Percentiles rank a stretch among this genome's conserved stretches.
These are phyloP conservation scores for Nudaria mundana DNA, from an alignment of 2,888 invertebrate species.

Conservation along the genomic window DNA sequence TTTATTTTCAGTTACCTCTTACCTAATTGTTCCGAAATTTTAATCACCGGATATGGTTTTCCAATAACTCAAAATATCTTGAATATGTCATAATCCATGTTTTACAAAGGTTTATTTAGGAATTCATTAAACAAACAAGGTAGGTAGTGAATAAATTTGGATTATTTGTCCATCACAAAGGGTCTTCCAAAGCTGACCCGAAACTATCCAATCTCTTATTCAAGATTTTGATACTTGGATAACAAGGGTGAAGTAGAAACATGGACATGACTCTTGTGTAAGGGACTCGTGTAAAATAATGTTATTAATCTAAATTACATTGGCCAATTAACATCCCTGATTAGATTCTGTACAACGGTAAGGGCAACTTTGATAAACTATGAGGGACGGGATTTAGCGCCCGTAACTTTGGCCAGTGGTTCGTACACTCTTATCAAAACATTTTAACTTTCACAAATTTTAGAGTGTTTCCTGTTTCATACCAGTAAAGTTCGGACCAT, in stretches of 20 bases:
- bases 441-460: too few species aligned
- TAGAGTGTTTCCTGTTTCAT: too few species aligned
- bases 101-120: conserved; percentile 2
- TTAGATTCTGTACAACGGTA: not conserved
- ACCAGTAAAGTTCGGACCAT: too few species aligned
- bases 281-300: not conserved
- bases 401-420: too few species aligned
- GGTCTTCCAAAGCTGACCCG: conserved; percentile 9
- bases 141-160: conserved; percentile 23
- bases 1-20: too few species aligned
- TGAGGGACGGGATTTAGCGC: too few species aligned
- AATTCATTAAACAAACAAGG: conserved; percentile 17
- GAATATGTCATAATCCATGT: too few species aligned
- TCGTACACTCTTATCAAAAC: too few species aligned
- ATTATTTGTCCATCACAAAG: conserved; percentile 24
- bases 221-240: conserved; percentile 7
- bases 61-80: too few species aligned
- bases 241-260: conserved; percentile 1
- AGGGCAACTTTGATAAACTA: not conserved
- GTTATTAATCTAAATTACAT: not conserved
- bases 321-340: not conserved
- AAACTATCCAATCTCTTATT: conserved; percentile 22
- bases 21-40: too few species aligned
- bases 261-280: not conserved
- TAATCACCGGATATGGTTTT: too few species aligned